A percentile compares a stretch with the other conserved stretches of the same genome.
Evolutionary conservation across 2,113 vertebrate species (phyloP).

Genomic region (Xerus inauris): DNA sequence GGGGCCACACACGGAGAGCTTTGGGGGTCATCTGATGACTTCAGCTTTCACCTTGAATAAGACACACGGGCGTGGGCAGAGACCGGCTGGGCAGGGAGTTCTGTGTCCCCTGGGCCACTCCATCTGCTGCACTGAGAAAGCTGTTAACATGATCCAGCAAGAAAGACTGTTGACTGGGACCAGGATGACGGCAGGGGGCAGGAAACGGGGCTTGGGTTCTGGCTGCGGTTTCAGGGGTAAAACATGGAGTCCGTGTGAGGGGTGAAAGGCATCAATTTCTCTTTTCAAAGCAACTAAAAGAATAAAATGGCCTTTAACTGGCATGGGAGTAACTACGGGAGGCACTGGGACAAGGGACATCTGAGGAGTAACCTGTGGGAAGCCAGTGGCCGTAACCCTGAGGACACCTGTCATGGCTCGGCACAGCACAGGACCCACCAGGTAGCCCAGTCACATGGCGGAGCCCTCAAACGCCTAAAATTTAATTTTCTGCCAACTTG

Average conservation of each 20-base stretch:
- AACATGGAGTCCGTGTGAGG: rapidly evolving
- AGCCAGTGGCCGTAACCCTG: neutral
- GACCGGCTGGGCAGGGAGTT: neutral
- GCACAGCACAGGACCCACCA: rapidly evolving
- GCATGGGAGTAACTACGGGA: neutral
- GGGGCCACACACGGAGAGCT: too few species aligned
- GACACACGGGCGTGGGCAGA: neutral
- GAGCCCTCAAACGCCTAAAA: neutral
- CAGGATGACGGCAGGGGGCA: neutral
- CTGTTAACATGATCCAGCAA: neutral
- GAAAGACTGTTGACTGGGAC: neutral
- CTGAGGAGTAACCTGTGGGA: neutral
- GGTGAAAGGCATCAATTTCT: neutral
- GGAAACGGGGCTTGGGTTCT: neutral
- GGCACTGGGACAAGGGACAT: neutral
- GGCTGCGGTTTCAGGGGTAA: neutral
- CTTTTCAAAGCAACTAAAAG: neutral
- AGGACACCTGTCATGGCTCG: rapidly evolving
- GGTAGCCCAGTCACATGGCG: neutral
- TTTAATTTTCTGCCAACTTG: neutral
- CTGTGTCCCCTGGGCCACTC: neutral
- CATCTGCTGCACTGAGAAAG: neutral
- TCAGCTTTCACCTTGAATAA: neutral
- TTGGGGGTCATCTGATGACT: neutral
- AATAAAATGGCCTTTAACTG: neutral